These are phyloP conservation scores for Chanos chanos DNA, from an alignment of 2,797 vertebrate genomes.

Conservation along the genomic window DNA sequence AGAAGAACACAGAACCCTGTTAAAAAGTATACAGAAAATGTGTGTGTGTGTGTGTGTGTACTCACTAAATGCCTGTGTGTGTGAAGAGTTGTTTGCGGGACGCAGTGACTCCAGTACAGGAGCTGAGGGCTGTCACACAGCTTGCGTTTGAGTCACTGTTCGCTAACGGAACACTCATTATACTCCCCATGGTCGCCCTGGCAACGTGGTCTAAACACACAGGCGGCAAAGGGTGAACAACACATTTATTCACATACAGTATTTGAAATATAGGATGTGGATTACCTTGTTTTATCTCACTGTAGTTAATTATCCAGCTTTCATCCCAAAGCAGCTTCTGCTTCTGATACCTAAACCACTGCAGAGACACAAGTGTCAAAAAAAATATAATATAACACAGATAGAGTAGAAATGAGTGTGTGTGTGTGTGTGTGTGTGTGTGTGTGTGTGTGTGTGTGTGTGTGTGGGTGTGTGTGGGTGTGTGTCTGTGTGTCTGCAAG, in stretches of 20 bases:
- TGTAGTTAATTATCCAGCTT: conserved; percentile 83
- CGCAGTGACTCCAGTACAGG: conserved; percentile 56
- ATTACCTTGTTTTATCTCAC: conserved; percentile 77
- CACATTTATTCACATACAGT: background rate
- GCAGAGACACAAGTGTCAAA: conserved; percentile 35
- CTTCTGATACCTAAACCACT: conserved; percentile 85
- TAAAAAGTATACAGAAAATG: background rate
- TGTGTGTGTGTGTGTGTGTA: conserved; percentile 17
- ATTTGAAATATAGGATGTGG: background rate
- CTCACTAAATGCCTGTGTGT: conserved; percentile 72
- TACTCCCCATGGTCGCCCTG: conserved; percentile 62
- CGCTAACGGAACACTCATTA: conserved; percentile 55
- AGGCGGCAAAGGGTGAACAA: too few species aligned
- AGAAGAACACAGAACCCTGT: background rate
- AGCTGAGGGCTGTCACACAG: conserved; percentile 70
- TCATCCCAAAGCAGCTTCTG: conserved; percentile 84
- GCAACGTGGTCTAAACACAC: conserved; percentile 50
- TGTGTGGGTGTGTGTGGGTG: conserved; percentile 5
- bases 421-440: conserved; percentile 25
- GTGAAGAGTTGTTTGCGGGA: conserved; percentile 70
- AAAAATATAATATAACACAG: too few species aligned
- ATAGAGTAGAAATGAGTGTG: background rate
- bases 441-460: background rate
- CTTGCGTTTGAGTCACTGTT: conserved; percentile 71
- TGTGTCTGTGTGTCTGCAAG: background rate